Percentiles rank a stretch among this genome's conserved stretches.
These are phyloP conservation scores for Drosophila leonis DNA, from an alignment of 2,888 invertebrate genomes.

Conservation along the genomic window DNA sequence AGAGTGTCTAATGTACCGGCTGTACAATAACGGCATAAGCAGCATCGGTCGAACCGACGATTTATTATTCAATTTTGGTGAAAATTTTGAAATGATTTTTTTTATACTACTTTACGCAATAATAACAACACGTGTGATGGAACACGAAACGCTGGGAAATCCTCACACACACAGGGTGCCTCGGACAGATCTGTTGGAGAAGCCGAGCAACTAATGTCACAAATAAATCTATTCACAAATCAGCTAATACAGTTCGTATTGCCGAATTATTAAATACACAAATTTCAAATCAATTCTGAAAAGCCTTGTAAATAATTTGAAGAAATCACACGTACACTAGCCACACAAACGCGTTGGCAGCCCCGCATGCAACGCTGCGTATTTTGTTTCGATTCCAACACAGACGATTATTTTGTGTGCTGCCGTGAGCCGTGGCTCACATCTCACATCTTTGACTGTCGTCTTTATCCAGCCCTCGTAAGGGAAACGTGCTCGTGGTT, in stretches of 20 bases:
- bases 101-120: constrained; percentile 70
- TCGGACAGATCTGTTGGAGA: constrained; percentile 17
- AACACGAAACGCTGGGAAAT: constrained; percentile 55
- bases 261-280: constrained; percentile 38
- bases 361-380: constrained; percentile 45
- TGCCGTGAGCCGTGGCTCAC: no score
- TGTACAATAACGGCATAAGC: constrained; percentile 28
- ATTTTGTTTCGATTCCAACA: constrained; percentile 36
- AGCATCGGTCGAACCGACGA: constrained; percentile 52
- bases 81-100: constrained; percentile 68
- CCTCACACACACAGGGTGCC: constrained; percentile 46
- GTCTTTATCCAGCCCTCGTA: constrained; percentile 57
- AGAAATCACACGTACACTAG: constrained; percentile 33
- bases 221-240: constrained; percentile 6
- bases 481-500: constrained; percentile 73
- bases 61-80: constrained; percentile 64
- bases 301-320: constrained; percentile 18
- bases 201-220: constrained; percentile 27
- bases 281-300: constrained; percentile 28
- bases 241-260: constrained; percentile 34
- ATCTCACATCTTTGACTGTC: constrained; percentile 26
- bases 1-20: constrained; percentile 29
- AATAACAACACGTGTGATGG: constrained; percentile 75
- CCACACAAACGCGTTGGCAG: constrained; percentile 32
- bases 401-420: constrained; percentile 17